A percentile compares a stretch with the other conserved stretches of the same genome.
These are phyloP conservation scores for Apus apus DNA, from an alignment of 2,113 vertebrate genomes.

Conservation along the genomic window DNA sequence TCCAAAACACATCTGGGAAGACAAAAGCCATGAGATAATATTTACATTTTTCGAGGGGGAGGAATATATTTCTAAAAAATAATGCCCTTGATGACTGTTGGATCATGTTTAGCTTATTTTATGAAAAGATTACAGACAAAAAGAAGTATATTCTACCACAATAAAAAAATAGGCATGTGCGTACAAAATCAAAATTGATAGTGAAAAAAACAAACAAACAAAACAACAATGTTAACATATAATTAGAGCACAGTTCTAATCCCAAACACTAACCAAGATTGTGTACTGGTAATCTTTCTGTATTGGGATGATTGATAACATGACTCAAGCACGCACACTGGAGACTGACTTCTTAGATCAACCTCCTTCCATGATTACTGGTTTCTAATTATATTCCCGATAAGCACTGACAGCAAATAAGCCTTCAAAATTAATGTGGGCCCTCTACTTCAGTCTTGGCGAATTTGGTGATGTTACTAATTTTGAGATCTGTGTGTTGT, in stretches of 20 bases:
- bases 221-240: neutral
- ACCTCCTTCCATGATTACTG: neutral
- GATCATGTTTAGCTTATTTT: accelerated
- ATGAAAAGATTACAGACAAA: neutral
- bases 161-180: neutral
- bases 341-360: neutral
- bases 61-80: neutral
- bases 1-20: neutral
- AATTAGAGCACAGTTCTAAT: neutral
- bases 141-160: neutral
- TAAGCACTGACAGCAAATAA: neutral
- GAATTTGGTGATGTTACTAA: neutral
- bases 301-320: neutral
- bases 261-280: neutral
- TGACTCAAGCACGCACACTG: accelerated
- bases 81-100: neutral
- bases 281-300: neutral
- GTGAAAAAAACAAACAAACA: neutral
- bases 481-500: neutral
- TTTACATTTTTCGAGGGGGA: accelerated
- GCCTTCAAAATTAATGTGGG: neutral
- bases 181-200: neutral
- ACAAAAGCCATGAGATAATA: neutral
- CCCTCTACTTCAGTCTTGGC: neutral
- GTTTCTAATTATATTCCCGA: neutral